phyloP scores from a whole-genome alignment of 2,113 vertebrate genomes.

The Capricornis sumatraensis region DNA sequence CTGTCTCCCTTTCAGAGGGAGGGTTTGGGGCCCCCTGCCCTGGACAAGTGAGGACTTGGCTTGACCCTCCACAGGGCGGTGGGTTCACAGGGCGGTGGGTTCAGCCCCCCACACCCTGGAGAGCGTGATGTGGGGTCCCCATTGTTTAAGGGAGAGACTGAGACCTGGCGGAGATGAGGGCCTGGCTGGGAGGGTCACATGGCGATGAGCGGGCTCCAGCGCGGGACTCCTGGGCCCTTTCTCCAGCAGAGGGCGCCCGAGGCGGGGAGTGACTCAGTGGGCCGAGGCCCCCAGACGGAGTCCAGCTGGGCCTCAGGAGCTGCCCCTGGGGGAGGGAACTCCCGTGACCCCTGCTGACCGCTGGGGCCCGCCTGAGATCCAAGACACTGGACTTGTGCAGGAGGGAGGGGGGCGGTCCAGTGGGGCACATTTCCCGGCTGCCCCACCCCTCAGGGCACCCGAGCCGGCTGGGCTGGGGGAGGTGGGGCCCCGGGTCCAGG shows the following conservation, averaged over 20 bases:
- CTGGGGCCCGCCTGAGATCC: neutral
- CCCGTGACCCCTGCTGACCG: neutral
- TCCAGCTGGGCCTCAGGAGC: constrained; percentile 2
- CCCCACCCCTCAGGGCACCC: neutral
- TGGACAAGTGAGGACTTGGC: neutral
- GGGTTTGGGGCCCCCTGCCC: neutral
- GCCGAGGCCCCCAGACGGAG: neutral
- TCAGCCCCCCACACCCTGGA: neutral
- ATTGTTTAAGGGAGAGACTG: neutral
- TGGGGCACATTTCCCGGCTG: neutral
- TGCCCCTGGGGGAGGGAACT: neutral
- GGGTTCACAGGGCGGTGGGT: no score
- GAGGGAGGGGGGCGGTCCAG: neutral
- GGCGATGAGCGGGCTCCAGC: neutral
- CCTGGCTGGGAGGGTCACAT: neutral
- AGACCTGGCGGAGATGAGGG: neutral
- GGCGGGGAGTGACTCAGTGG: neutral
- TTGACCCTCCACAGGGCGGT: neutral
- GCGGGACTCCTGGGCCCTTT: neutral
- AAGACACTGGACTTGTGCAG: neutral
- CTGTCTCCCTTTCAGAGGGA: neutral
- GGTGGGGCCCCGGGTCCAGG: neutral
- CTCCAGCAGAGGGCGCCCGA: constrained; percentile 57
- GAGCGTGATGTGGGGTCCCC: neutral
- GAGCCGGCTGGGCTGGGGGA: neutral